Evolutionary conservation across 2,113 vertebrate genomes (phyloP).

Genomic region (Cinclus mexicanus): DNA sequence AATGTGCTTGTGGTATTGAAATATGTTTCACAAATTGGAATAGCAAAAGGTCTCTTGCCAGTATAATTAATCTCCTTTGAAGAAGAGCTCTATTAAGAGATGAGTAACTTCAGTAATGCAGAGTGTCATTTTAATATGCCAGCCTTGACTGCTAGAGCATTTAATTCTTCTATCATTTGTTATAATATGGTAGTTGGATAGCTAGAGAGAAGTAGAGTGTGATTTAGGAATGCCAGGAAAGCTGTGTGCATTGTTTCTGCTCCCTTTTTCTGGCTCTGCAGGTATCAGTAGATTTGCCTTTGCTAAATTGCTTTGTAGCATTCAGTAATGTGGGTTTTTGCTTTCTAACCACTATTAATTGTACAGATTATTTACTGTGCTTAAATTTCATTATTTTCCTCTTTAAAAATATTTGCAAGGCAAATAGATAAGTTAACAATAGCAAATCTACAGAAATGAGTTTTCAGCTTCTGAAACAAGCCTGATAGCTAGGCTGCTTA

Average conservation of each 20-base stretch:
- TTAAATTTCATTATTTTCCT: not conserved
- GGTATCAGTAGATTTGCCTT: not conserved
- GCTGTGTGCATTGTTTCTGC: not conserved
- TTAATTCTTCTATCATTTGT: slow-evolving; percentile 42
- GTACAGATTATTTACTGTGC: not conserved
- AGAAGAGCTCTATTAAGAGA: slow-evolving; percentile 48
- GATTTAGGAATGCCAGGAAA: not conserved
- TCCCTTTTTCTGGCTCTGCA: not conserved
- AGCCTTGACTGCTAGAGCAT: slow-evolving; percentile 37
- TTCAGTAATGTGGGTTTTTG: not conserved
- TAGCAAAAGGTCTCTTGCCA: slow-evolving; percentile 47
- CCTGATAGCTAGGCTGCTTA: not conserved
- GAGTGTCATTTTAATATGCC: slow-evolving; percentile 38
- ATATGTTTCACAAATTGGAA: slow-evolving; percentile 22
- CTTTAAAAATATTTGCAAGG: not conserved
- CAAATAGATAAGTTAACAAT: not conserved
- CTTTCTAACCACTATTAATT: not conserved
- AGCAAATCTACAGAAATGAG: not conserved
- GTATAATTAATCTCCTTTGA: slow-evolving; percentile 55
- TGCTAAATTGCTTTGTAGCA: not conserved
- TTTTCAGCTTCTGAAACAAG: not conserved
- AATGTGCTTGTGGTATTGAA: slow-evolving; percentile 46
- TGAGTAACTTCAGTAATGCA: slow-evolving; percentile 35
- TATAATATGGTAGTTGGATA: not conserved
- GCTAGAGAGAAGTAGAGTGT: not conserved